Evolutionary conservation across 2,888 invertebrate species (phyloP).

Genomic region (Andricus curvator): DNA sequence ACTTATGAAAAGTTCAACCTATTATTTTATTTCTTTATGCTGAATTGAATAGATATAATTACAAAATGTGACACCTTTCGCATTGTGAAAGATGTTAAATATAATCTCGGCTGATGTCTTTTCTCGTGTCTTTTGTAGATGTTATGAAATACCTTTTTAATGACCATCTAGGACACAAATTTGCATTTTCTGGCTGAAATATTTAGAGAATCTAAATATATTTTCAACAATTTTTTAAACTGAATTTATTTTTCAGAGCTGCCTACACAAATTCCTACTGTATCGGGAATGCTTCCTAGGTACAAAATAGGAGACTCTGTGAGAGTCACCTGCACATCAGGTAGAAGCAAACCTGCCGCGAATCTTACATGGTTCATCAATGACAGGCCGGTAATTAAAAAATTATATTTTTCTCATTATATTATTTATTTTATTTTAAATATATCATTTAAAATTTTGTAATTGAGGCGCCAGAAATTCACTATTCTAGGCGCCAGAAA

Average conservation of each 20-base stretch:
- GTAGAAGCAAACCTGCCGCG: slow-evolving; percentile 73
- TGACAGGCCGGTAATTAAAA: slow-evolving; percentile 68
- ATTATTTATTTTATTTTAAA: background rate
- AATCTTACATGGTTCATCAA: slow-evolving; percentile 77
- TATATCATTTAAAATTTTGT: no score
- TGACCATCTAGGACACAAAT: no score
- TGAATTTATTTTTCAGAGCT: slow-evolving; percentile 66
- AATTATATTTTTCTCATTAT: background rate
- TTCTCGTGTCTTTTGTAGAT: no score
- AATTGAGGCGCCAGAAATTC: no score
- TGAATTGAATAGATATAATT: background rate
- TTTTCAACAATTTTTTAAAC: background rate
- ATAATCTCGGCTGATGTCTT: no score
- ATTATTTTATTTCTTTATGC: background rate
- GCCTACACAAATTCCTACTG: slow-evolving; percentile 71
- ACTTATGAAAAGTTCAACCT: background rate
- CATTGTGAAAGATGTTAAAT: background rate
- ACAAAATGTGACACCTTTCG: background rate
- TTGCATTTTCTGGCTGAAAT: no score
- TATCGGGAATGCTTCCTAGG: slow-evolving; percentile 73
- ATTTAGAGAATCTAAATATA: background rate
- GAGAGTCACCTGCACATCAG: slow-evolving; percentile 73
- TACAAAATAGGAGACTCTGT: slow-evolving; percentile 71
- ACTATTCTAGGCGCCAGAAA: no score
- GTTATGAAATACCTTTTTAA: no score